Percentiles rank a stretch among this genome's conserved stretches.
These are phyloP conservation scores for Oryctolagus cuniculus DNA, from an alignment of 2,113 vertebrate species.

Conservation along the genomic window DNA sequence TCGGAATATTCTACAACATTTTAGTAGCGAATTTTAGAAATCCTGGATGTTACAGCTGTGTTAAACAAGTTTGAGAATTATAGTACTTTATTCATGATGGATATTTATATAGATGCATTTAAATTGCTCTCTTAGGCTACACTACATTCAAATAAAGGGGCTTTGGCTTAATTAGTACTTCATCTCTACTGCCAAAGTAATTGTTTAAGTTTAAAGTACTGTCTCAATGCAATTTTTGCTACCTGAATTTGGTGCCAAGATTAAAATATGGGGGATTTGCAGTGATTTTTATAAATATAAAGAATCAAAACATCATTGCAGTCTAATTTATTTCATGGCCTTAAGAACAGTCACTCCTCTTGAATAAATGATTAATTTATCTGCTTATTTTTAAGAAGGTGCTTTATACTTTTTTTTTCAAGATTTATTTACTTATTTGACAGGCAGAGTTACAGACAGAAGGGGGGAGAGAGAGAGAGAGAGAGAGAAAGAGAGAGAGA, in stretches of 20 bases:
- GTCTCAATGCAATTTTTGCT: constrained; percentile 7
- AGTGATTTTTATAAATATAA: neutral
- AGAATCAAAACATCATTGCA: neutral
- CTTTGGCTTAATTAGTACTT: constrained; percentile 33
- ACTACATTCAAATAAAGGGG: constrained; percentile 26
- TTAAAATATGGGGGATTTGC: constrained; percentile 26
- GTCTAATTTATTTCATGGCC: constrained; percentile 37
- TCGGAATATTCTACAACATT: constrained; percentile 15
- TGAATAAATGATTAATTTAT: neutral
- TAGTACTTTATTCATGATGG: constrained; percentile 18
- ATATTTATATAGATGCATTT: constrained; percentile 17
- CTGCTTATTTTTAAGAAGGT: too few relatives aligned
- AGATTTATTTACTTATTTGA: too few relatives aligned
- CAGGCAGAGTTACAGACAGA: too few relatives aligned
- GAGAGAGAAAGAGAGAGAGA: too few relatives aligned
- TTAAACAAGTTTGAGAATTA: constrained; percentile 47
- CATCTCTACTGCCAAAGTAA: constrained; percentile 30
- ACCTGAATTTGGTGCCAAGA: constrained; percentile 32
- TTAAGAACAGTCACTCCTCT: constrained; percentile 22
- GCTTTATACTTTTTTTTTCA: too few relatives aligned
- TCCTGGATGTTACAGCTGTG: neutral
- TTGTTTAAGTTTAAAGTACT: constrained; percentile 22
- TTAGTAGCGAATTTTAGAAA: constrained; percentile 35
- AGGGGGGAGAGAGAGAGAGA: too few relatives aligned
- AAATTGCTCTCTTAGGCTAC: neutral